A percentile compares a stretch with the other conserved stretches of the same genome.
Evolutionary conservation across 2,113 vertebrate species (phyloP).

Genomic region (Arothron firmamentum): DNA sequence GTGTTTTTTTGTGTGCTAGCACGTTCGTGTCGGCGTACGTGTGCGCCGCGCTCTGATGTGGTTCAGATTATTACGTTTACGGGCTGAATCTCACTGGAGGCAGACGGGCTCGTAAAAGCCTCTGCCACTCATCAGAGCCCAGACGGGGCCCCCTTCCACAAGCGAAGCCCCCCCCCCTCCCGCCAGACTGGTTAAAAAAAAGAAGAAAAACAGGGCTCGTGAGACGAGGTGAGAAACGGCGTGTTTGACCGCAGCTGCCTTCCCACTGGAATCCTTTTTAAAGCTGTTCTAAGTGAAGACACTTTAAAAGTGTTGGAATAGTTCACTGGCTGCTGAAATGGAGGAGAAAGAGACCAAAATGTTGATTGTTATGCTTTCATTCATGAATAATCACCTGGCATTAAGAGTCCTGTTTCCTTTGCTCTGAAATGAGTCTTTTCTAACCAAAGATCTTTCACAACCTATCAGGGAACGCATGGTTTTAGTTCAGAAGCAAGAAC

Average conservation of each 20-base stretch:
- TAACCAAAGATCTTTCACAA: no score
- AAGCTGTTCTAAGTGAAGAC: background rate
- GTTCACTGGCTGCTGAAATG: no score
- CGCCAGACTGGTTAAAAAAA: slow-evolving; percentile 16
- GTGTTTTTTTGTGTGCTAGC: background rate
- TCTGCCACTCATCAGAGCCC: slow-evolving; percentile 47
- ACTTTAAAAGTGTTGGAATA: no score
- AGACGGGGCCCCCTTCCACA: slow-evolving; percentile 39
- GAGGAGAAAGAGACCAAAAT: no score
- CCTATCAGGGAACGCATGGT: background rate
- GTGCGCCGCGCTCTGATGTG: slow-evolving; percentile 53
- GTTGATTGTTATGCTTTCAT: no score
- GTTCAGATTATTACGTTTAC: slow-evolving; percentile 66
- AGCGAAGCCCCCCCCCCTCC: slow-evolving; percentile 32
- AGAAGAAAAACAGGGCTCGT: slow-evolving; percentile 5
- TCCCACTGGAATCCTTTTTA: slow-evolving; percentile 18
- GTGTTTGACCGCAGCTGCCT: slow-evolving; percentile 23
- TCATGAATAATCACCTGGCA: no score
- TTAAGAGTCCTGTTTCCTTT: no score
- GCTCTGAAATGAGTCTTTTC: no score
- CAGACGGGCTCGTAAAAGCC: slow-evolving; percentile 56
- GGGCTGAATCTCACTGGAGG: slow-evolving; percentile 52
- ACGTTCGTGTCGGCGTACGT: background rate
- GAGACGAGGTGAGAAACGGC: slow-evolving; percentile 45
- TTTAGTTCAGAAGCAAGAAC: background rate